These are phyloP conservation scores for Lasioglossum morio DNA, from an alignment of 2,888 invertebrate genomes.

Conservation along the genomic window DNA sequence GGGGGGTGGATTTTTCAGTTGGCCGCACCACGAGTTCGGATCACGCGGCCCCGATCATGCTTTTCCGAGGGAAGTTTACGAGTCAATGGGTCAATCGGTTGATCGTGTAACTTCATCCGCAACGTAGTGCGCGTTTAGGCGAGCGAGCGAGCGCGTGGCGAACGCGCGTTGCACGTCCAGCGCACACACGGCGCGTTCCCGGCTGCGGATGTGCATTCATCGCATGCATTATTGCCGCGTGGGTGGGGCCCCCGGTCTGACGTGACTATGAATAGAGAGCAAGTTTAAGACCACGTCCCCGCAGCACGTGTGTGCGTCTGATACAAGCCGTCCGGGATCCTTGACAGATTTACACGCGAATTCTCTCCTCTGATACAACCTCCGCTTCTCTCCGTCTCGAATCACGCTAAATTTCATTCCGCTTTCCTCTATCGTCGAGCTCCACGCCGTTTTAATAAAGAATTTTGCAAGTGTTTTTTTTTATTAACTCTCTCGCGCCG, in stretches of 20 bases:
- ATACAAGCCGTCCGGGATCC: slow-evolving; percentile 50
- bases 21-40: not conserved
- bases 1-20: not conserved
- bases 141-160: slow-evolving; percentile 38
- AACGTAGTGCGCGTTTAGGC: slow-evolving; percentile 33
- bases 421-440: not conserved
- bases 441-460: not conserved
- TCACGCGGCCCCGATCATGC: not conserved
- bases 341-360: slow-evolving; percentile 73
- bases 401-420: not conserved
- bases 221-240: slow-evolving; percentile 70
- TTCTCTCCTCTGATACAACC: slow-evolving; percentile 52
- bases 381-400: not conserved
- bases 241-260: slow-evolving; percentile 51
- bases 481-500: too few relatives aligned
- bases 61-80: slow-evolving; percentile 3
- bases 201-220: slow-evolving; percentile 71
- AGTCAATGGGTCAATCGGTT: slow-evolving; percentile 61
- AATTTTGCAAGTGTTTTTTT: not conserved
- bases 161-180: slow-evolving; percentile 39
- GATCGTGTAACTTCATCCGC: slow-evolving; percentile 51
- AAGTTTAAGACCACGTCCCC: slow-evolving; percentile 75
- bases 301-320: slow-evolving; percentile 47
- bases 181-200: slow-evolving; percentile 40
- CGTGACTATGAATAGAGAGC: slow-evolving; percentile 76